Percentiles rank a stretch among this genome's conserved stretches.
Conservation (phyloP, 2,888 invertebrate genomes). For the Ectobius pallidus region DNA sequence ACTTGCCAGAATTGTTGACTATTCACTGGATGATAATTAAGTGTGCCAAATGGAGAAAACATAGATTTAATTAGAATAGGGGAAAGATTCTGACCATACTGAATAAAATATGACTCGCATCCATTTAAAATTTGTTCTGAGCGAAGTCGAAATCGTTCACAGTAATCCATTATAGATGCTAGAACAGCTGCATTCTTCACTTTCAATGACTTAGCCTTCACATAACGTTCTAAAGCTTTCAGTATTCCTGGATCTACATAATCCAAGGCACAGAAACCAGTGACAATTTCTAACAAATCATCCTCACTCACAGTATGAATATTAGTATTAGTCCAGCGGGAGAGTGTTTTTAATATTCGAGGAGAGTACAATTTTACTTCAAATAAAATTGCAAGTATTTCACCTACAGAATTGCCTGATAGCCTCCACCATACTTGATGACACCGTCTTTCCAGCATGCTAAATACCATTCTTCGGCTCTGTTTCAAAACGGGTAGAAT, state of each 20-base stretch:
- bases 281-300: slow-evolving; percentile 59
- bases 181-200: slow-evolving; percentile 60
- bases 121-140: slow-evolving; percentile 63
- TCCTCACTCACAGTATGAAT: slow-evolving; percentile 66
- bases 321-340: slow-evolving; percentile 65
- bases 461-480: slow-evolving; percentile 64
- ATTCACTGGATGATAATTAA: slow-evolving; percentile 62
- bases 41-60: slow-evolving; percentile 65
- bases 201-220: slow-evolving; percentile 59
- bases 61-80: slow-evolving; percentile 62
- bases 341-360: slow-evolving; percentile 51
- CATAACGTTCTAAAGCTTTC: slow-evolving; percentile 65
- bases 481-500: slow-evolving; percentile 63
- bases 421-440: slow-evolving; percentile 63
- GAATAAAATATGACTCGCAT: slow-evolving; percentile 63
- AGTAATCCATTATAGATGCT: slow-evolving; percentile 66
- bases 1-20: slow-evolving; percentile 62
- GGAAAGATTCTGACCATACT: slow-evolving; percentile 57
- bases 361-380: slow-evolving; percentile 46
- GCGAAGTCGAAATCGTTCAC: slow-evolving; percentile 63
- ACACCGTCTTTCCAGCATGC: slow-evolving; percentile 64
- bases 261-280: slow-evolving; percentile 61
- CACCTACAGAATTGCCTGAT: slow-evolving; percentile 49
- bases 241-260: slow-evolving; percentile 64
- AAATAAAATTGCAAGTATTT: slow-evolving; percentile 45